Conservation (phyloP, 2,888 invertebrate genomes). For the Vandiemenella viatica region DNA sequence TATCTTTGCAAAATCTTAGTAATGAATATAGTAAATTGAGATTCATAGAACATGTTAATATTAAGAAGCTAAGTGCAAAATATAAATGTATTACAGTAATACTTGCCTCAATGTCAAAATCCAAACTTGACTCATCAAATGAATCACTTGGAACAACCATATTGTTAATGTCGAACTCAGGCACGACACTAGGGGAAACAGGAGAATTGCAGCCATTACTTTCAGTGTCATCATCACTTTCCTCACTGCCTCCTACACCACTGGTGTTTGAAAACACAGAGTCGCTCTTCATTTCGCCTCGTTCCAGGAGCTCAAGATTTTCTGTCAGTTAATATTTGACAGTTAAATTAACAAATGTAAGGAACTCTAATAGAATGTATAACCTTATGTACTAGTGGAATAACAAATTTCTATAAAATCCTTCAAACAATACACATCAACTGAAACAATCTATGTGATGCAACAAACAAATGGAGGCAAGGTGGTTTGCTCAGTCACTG, state of each 20-base stretch:
- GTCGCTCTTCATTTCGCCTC: constrained; percentile 74
- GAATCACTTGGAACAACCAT: constrained; percentile 4
- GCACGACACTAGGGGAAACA: constrained; percentile 7
- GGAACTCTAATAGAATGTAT: too few relatives aligned
- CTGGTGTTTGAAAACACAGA: constrained; percentile 11
- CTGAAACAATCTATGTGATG: background rate
- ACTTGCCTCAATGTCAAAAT: constrained; percentile 45
- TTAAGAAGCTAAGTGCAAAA: too few relatives aligned
- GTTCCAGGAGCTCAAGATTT: constrained; percentile 64
- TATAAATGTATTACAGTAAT: too few relatives aligned
- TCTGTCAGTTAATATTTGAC: too few relatives aligned
- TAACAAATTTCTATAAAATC: too few relatives aligned
- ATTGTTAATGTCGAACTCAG: constrained; percentile 7
- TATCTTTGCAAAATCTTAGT: too few relatives aligned
- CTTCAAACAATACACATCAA: background rate
- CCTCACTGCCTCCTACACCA: constrained; percentile 10
- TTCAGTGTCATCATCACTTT: constrained; percentile 18
- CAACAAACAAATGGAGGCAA: background rate
- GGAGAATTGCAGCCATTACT: constrained; percentile 27
- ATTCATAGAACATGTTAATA: too few relatives aligned
- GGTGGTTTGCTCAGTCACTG: background rate
- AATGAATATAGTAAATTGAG: too few relatives aligned
- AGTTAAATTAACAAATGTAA: constrained; percentile 19
- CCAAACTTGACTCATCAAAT: constrained; percentile 27
- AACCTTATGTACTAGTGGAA: too few relatives aligned